Percentiles rank a stretch among this genome's conserved stretches.
Evolutionary conservation across 2,797 vertebrate genomes (phyloP).

Genomic region (Cirrhinus mrigala): DNA sequence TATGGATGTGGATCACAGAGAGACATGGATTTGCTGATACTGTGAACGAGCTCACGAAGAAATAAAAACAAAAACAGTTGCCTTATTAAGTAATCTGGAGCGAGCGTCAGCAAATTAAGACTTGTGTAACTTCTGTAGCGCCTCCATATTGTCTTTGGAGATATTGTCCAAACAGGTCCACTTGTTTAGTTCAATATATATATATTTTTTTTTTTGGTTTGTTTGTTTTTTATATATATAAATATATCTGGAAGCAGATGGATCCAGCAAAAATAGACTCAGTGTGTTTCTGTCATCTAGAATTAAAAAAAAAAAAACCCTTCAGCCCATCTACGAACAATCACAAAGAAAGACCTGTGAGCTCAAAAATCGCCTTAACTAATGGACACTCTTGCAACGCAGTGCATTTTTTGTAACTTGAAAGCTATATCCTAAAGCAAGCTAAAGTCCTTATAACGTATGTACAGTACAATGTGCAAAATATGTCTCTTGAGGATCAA

Average conservation of each 20-base stretch:
- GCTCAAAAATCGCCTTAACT: conserved; percentile 99
- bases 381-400: conserved; percentile 93
- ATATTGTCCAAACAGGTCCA: conserved; percentile 34
- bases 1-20: conserved; percentile 65
- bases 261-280: conserved; percentile 61
- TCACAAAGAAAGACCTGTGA: conserved; percentile 87
- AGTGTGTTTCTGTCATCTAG: conserved; percentile 63
- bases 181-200: conserved; percentile 26
- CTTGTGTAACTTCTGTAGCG: conserved; percentile 57
- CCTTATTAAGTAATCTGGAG: conserved; percentile 80
- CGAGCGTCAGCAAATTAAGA: conserved; percentile 67
- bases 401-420: conserved; percentile 96
- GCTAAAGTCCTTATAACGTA: conserved; percentile 91
- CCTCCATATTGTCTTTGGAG: conserved; percentile 57
- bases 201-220: conserved; percentile 26
- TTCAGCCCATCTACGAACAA: conserved; percentile 71
- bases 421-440: conserved; percentile 96
- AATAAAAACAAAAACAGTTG: conserved; percentile 79
- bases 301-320: conserved; percentile 57
- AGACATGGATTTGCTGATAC: conserved; percentile 91
- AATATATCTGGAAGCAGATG: conserved; percentile 53
- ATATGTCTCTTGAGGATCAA: conserved; percentile 91
- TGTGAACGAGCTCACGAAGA: conserved; percentile 84
- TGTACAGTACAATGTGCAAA: conserved; percentile 94
- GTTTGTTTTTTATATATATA: conserved; percentile 1